Base-by-base conservation (phyloP, 2,888 invertebrate genomes). In the Torymus auratus region DNA sequence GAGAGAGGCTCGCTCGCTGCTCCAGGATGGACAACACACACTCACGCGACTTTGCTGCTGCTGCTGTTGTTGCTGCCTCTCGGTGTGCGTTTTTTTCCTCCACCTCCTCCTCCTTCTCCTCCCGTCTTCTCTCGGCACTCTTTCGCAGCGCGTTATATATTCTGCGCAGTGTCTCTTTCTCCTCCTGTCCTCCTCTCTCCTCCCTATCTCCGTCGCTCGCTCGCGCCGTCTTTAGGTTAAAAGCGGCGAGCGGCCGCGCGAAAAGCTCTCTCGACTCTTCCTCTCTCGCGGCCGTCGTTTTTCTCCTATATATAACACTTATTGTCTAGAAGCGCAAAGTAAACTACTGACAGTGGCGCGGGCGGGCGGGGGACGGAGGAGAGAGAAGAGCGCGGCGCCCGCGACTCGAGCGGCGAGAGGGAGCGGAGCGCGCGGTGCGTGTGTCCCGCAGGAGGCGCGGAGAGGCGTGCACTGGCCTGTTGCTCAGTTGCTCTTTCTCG, bases 401-500 rank as follows among this genome's bases (percentile, higher is more conserved):
- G 76, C 82, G 78, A 77, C 41, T 41, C 41, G 41, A 7, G 41
- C 41, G 5, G 41, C 41, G 41, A 41, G 41, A 41, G 41, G 41
- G 41, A 41, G 41, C 41, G 41, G 41, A 41, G 41, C 41, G 41
- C 41, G 41, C 41, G 41, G 41, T 41, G 41, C 41, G 41, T 41
- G 41, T 41, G 41, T 41, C 41, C 41, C 41, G 41, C 78, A 72
- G 65, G 67, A 61, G 65, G 84, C 85, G 71, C 83, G 84, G 80
- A 85, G 84, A 86, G 86, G 86, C 85, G 85, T 86, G 84, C 83
- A 71, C 78, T 84, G 83, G 84, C 85, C 85, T 86, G 85, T 65
- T 84, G 83, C 84, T 85, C 85, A 85, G 86, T 86, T 85, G 87
- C 85, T 87, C 86, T 88, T 87, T 86, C 86, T 85, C 85, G 41